These are phyloP conservation scores for Gallinago paraguaiae DNA, from an alignment of 2,113 vertebrate genomes.

Conservation along the genomic window DNA sequence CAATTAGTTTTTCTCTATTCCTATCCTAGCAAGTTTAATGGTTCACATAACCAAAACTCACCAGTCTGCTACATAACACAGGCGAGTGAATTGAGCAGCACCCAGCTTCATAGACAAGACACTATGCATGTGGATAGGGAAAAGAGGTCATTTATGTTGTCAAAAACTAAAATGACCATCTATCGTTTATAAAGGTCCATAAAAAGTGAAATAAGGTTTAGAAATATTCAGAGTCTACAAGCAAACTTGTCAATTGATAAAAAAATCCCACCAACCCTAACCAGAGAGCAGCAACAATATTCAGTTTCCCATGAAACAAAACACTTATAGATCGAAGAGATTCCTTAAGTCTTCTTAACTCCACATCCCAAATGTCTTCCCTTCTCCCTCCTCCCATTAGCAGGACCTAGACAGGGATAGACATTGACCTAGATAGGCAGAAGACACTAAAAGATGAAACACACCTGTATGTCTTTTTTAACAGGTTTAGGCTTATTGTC, in stretches of 20 bases:
- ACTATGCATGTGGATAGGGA: background rate
- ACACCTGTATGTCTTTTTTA: constrained; percentile 83
- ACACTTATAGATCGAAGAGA: background rate
- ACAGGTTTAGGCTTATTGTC: constrained; percentile 79
- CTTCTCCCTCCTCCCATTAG: background rate
- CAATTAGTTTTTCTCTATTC: background rate
- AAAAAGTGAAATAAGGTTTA: background rate
- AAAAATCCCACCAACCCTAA: background rate
- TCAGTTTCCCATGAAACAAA: background rate
- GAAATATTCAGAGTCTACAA: background rate
- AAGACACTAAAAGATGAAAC: background rate
- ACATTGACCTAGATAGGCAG: too few species aligned
- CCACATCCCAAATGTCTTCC: background rate
- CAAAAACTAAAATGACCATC: background rate
- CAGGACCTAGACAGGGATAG: background rate
- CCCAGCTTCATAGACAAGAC: background rate
- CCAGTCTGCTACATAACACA: background rate
- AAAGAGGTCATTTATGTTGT: background rate
- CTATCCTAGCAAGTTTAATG: background rate
- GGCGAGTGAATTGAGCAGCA: background rate
- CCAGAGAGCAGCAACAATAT: background rate
- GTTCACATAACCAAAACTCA: background rate
- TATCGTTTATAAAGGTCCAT: background rate
- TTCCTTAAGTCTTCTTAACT: background rate
- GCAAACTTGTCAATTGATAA: background rate